Evolutionary conservation across 2,797 vertebrate species (phyloP).

Genomic region (Nothura maculosa): DNA sequence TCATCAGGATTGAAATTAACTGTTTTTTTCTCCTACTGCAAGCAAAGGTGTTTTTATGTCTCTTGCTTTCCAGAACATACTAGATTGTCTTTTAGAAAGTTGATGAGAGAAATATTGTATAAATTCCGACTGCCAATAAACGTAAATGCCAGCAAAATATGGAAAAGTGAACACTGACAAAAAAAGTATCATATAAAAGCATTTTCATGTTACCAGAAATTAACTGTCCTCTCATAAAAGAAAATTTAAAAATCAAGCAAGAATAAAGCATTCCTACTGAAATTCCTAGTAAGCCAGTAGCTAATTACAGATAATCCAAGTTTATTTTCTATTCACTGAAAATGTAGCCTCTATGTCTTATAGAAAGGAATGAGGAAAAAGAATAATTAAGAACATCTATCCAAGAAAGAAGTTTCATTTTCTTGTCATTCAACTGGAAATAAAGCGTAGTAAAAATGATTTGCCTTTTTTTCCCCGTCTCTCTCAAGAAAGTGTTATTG

Average conservation of each 20-base stretch:
- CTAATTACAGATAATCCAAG: not conserved
- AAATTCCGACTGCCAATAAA: not conserved
- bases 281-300: not conserved
- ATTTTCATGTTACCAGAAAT: not conserved
- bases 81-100: conserved; percentile 3
- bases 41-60: conserved; percentile 10
- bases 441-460: not conserved
- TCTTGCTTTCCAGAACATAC: conserved; percentile 25
- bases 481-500: not conserved
- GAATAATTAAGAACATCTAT: not conserved
- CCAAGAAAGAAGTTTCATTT: not conserved
- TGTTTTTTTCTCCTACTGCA: conserved; percentile 79
- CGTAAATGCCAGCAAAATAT: not conserved
- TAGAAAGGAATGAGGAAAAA: not conserved
- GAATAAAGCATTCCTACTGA: not conserved
- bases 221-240: not conserved
- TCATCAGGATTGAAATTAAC: conserved; percentile 90
- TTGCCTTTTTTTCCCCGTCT: not conserved
- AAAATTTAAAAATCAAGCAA: not conserved
- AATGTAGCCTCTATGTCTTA: not conserved
- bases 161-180: not conserved
- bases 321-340: not conserved
- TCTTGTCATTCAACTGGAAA: not conserved
- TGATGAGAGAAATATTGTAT: not conserved
- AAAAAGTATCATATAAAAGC: not conserved